Evolutionary conservation across 2,888 invertebrate genomes (phyloP), one percentile per base, ranked within the genome.

Genomic region (Alloscopus bannaensis): DNA sequence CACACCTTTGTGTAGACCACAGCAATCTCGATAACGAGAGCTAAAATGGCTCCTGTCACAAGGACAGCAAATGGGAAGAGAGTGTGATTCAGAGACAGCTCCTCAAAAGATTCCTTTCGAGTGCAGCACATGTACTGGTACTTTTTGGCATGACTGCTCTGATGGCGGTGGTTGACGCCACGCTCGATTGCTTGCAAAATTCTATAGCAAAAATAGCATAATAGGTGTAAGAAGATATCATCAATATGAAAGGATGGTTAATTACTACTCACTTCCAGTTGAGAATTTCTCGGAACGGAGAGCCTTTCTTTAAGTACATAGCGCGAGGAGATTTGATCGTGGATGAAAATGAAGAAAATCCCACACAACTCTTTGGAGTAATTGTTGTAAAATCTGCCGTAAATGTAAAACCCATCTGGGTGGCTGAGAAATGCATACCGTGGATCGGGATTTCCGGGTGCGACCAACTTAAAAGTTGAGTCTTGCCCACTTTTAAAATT

Each of bases 101-200:
- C 68, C 13, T 50, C 6, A 50, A 6, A 50, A 20, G 16, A 18
- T 11, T 50, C n/a, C 8, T 50, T 20, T 1, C n/a, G 18, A 13
- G 40, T 8, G 2, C 1, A 16, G 47, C 71, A 71, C 3, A 13
- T 20, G 18, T 47, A 71, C 6, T 60, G 47, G 28, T 47, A 71
- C 36, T 31, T 24, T 31, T 24, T 45, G 1, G 11, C 26, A n/a
- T 47, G 59, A 31, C 11, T 60, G 1, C 2, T 22, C 28, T 71
- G 71, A 60, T 60, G 40, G 1, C 71, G 28, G 47, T 50, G 29
- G 36, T 71, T 71, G 16, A 71, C 50, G 16, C 71, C 71, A 20
- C 24, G 40, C 50, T 71, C 71, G 22, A 50, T 20, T n/a, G 50
- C 6, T 4, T 60, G 71, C 1, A 71, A 26, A 47, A 71, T 59